Percentiles rank a stretch among this genome's conserved stretches.
These are phyloP conservation scores for Urophycis tenuis DNA, from an alignment of 2,797 vertebrate genomes.

Conservation along the genomic window DNA sequence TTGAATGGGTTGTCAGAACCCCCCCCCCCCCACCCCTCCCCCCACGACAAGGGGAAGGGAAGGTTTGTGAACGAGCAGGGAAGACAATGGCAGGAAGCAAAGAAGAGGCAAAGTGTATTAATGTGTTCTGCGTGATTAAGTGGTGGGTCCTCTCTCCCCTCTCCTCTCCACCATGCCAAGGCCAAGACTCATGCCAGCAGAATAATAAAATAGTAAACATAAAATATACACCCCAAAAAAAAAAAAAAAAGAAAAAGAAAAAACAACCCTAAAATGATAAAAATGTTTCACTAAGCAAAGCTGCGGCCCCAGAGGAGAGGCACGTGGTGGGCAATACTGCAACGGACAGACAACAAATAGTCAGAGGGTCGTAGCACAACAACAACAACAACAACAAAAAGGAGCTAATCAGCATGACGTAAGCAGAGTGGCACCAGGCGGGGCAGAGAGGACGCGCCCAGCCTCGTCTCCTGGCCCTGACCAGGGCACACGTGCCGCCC, in stretches of 20 bases:
- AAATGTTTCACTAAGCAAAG: conserved; percentile 46
- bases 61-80: conserved; percentile 9
- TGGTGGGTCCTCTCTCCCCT: neutral
- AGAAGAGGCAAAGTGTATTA: conserved; percentile 5
- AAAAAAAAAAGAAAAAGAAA: conserved; percentile 32
- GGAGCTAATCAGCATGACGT: neutral
- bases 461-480: neutral
- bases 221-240: neutral
- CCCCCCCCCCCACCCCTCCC: neutral
- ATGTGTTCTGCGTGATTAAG: neutral
- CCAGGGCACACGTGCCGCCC: neutral
- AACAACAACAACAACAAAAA: too few relatives aligned
- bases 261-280: conserved; percentile 20
- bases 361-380: neutral
- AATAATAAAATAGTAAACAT: conserved; percentile 54
- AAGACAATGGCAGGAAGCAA: neutral
- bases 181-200: conserved; percentile 41
- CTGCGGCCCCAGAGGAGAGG: conserved; percentile 32
- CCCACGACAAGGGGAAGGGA: neutral
- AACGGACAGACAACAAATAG: neutral
- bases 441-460: neutral
- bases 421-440: conserved; percentile 7
- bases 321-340: conserved; percentile 28
- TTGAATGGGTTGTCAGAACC: conserved; percentile 9
- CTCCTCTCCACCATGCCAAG: conserved; percentile 31